Base-by-base conservation (phyloP, 2,888 invertebrate species). In the Luffia ferchaultella region DNA sequence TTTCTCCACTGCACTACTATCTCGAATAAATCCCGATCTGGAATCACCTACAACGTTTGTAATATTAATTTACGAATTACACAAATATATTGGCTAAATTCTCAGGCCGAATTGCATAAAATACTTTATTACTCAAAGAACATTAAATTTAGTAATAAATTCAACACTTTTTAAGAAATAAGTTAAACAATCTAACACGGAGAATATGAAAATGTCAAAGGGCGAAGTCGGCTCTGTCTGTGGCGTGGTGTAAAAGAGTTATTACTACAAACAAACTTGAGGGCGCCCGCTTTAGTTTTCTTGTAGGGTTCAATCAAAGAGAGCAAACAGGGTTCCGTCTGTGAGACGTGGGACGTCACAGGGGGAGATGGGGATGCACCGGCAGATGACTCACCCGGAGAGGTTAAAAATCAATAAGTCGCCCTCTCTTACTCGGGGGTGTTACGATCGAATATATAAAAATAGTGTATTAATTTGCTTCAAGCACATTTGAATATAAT, bases 371-470 rank as follows among this genome's bases (percentile, higher is more conserved):
- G 55, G 61, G 67, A 64, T 65, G 66, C 61, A 66, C 30, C 46
- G 49, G 62, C 64, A 69, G 73, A 75, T 79, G 78, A 82, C 69
- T 80, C 79, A 80, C 69, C 63, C 63, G 58, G 70, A 30, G 70
- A 58, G 66, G 70, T 69, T 72, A 67, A 65, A 65, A 83, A 83
- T 82, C 82, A 80, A 83, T 82, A 82, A 74, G 70, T 41, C 46
- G 44, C 45, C 52, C 30, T 3, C 30, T 30, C 12, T 12, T 3
- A 12, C 30, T 30, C 30, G 5, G 30, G 3, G 5, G 30, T 12
- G 30, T 12, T 30, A 3, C 5, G 30, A 30, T 30, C 30, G 30
- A 30, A 30, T 30, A 12, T 30, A 30, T 30, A 30, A 30, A 30
- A 30, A 30, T 30, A 30, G 12, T 30, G 12, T 30, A 30, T 30